Conservation (phyloP, 2,888 invertebrate species). For the Digitonthophagus gazella region DNA sequence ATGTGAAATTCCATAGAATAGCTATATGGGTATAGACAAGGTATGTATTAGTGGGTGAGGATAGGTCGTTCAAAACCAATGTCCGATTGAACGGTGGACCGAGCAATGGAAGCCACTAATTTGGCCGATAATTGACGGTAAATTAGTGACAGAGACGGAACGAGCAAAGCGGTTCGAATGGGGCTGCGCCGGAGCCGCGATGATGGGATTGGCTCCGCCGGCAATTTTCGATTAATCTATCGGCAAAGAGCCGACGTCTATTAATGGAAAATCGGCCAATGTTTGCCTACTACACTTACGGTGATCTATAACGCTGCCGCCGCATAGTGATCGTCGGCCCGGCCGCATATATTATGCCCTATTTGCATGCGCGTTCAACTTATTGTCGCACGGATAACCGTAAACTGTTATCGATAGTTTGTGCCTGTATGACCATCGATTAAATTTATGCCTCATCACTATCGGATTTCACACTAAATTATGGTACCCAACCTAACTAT, state of each 20-base stretch:
- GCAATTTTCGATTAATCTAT: constrained; percentile 11
- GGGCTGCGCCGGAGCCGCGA: not conserved
- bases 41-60: not conserved
- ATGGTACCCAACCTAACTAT: too few species aligned
- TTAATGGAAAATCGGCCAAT: constrained; percentile 11
- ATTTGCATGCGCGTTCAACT: constrained; percentile 5
- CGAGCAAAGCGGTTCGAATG: not conserved
- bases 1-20: not conserved
- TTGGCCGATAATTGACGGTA: constrained; percentile 27
- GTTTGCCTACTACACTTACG: constrained; percentile 8
- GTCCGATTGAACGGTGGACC: constrained; percentile 14
- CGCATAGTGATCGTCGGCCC: not conserved
- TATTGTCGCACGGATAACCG: not conserved
- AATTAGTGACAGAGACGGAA: constrained; percentile 20
- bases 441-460: not conserved
- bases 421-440: not conserved
- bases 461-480: not conserved
- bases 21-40: not conserved
- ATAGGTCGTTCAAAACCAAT: constrained; percentile 5
- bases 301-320: constrained; percentile 2
- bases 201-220: not conserved
- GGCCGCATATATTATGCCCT: constrained; percentile 6
- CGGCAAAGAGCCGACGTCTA: constrained; percentile 3
- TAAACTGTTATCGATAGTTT: not conserved
- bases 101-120: constrained; percentile 26